Evolutionary conservation across 2,113 vertebrate genomes (phyloP).

Genomic region (Heterotis niloticus): DNA sequence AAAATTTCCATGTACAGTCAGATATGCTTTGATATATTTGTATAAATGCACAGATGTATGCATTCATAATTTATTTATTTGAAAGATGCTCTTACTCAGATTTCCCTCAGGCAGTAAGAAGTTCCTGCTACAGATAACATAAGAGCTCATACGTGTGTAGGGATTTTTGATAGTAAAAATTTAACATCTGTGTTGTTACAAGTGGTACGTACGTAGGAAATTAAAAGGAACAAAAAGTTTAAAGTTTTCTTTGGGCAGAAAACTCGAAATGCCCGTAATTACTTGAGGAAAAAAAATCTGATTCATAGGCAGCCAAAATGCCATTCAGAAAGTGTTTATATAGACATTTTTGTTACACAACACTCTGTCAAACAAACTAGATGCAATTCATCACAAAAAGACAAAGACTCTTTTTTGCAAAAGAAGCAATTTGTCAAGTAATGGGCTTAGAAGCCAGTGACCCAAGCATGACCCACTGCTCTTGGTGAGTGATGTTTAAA

Average conservation of each 20-base stretch:
- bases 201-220: no score
- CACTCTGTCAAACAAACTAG: not conserved
- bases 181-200: no score
- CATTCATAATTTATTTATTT: not conserved
- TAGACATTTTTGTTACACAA: not conserved
- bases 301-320: not conserved
- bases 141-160: no score
- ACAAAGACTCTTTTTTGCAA: constrained; percentile 1
- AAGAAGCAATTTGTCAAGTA: constrained; percentile 44
- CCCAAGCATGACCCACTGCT: constrained; percentile 18
- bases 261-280: no score
- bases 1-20: not conserved
- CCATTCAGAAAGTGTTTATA: not conserved
- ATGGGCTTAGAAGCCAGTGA: constrained; percentile 35
- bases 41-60: not conserved
- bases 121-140: no score
- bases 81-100: not conserved
- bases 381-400: not conserved
- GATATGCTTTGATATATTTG: not conserved
- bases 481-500: constrained; percentile 13
- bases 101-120: not conserved
- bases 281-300: not conserved
- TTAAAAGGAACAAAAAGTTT: no score
- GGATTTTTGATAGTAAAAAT: no score
- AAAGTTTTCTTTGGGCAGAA: not conserved